A percentile compares a stretch with the other conserved stretches of the same genome.
Evolutionary conservation across 2,113 vertebrate species (phyloP).

Genomic region (Elachura formosa): DNA sequence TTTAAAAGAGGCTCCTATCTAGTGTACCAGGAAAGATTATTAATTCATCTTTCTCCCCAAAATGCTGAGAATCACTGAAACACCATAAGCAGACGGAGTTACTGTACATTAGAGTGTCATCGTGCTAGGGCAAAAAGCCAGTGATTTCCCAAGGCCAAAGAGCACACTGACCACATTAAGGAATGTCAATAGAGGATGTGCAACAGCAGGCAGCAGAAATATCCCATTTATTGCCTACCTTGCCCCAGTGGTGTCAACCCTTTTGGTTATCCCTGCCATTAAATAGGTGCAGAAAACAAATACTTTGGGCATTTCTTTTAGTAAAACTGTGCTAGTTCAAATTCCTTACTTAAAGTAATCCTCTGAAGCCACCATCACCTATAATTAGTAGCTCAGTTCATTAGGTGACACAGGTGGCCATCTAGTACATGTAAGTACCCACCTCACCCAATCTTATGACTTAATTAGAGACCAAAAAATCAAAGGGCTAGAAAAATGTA

Average conservation of each 20-base stretch:
- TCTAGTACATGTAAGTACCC: background rate
- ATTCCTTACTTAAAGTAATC: conserved; percentile 26
- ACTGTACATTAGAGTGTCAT: background rate
- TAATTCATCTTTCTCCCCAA: background rate
- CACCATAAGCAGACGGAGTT: background rate
- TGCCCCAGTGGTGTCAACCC: background rate
- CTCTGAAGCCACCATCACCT: conserved; percentile 39
- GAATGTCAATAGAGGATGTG: background rate
- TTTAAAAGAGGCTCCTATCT: background rate
- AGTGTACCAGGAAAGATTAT: background rate
- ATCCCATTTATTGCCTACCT: background rate
- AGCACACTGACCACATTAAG: background rate
- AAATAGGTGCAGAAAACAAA: background rate
- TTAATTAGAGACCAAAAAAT: conserved; percentile 61
- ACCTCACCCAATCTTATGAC: conserved; percentile 6
- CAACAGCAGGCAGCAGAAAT: background rate
- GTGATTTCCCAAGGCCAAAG: background rate
- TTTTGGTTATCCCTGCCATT: background rate
- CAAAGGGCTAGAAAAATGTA: conserved; percentile 51
- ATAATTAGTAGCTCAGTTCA: conserved; percentile 51
- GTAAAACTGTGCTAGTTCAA: conserved; percentile 25
- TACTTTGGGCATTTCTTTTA: background rate
- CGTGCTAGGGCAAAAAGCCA: background rate
- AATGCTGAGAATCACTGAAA: background rate
- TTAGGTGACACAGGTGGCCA: conserved; percentile 37